Percentiles rank a stretch among this genome's conserved stretches.
These are phyloP conservation scores for Melanogrammus aeglefinus DNA, from an alignment of 2,797 vertebrate species.

Conservation along the genomic window DNA sequence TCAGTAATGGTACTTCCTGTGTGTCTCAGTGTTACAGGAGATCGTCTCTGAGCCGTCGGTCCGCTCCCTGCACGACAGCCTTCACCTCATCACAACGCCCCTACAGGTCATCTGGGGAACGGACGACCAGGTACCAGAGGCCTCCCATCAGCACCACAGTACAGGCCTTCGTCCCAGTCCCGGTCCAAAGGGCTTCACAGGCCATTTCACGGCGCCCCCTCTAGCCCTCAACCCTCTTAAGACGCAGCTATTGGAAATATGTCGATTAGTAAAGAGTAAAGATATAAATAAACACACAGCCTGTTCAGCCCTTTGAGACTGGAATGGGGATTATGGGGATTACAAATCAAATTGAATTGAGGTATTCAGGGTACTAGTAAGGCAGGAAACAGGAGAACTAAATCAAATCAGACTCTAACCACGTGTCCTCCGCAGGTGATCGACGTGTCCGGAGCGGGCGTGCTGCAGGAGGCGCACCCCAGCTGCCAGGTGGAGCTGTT, in stretches of 20 bases:
- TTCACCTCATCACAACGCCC: slow-evolving; percentile 83
- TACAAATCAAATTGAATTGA: too few relatives aligned
- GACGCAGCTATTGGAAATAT: too few relatives aligned
- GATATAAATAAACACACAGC: too few relatives aligned
- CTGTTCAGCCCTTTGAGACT: too few relatives aligned
- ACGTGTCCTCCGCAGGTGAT: slow-evolving; percentile 73
- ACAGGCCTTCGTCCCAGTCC: not conserved
- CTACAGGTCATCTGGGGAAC: slow-evolving; percentile 95
- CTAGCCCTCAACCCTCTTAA: too few relatives aligned
- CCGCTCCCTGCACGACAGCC: slow-evolving; percentile 80
- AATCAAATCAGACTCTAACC: not conserved
- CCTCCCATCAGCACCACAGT: not conserved
- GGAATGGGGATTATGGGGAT: too few relatives aligned
- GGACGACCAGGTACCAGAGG: slow-evolving; percentile 83
- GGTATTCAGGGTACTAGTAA: too few relatives aligned
- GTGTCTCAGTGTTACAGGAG: slow-evolving; percentile 58
- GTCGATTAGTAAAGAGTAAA: too few relatives aligned
- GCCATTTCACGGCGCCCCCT: too few relatives aligned
- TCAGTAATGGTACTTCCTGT: slow-evolving; percentile 74
- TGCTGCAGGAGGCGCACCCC: slow-evolving; percentile 73
- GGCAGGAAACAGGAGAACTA: too few relatives aligned
- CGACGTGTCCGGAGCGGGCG: slow-evolving; percentile 82
- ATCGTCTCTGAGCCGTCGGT: slow-evolving; percentile 80
- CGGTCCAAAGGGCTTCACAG: not conserved
- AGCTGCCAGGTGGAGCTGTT: slow-evolving; percentile 82